These are phyloP conservation scores for Automeris io DNA, from an alignment of 2,888 invertebrate species.

Conservation along the genomic window DNA sequence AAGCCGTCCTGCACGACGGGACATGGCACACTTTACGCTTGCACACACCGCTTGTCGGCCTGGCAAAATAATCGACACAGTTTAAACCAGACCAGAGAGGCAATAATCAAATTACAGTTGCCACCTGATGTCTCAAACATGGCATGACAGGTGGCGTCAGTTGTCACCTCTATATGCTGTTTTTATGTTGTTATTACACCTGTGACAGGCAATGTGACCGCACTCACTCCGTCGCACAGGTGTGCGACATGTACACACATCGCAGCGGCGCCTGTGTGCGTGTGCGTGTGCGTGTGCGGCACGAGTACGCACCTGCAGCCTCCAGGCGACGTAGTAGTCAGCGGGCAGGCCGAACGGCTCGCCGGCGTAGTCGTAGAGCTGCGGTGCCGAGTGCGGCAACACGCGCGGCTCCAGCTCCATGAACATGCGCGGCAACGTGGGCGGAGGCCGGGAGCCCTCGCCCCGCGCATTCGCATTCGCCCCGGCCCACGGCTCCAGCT, in stretches of 20 bases:
- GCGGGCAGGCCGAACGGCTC: conserved; percentile 51
- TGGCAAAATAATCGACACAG: not conserved
- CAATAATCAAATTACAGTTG: too few relatives aligned
- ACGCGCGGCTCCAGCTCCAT: conserved; percentile 61
- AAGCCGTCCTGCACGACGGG: conserved; percentile 34
- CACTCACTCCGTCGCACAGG: too few relatives aligned
- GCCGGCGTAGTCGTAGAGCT: conserved; percentile 46
- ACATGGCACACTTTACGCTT: not conserved
- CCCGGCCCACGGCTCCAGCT: conserved; percentile 8
- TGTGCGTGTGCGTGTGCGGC: too few relatives aligned
- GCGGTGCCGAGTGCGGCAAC: conserved; percentile 31
- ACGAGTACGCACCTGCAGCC: conserved; percentile 35
- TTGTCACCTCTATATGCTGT: too few relatives aligned
- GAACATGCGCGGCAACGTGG: conserved; percentile 58
- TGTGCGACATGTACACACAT: not conserved
- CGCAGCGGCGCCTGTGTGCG: too few relatives aligned
- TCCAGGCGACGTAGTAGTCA: conserved; percentile 55
- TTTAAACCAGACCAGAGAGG: too few relatives aligned
- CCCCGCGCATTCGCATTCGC: conserved; percentile 17
- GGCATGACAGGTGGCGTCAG: too few relatives aligned
- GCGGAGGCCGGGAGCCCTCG: conserved; percentile 25
- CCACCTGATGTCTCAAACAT: too few relatives aligned
- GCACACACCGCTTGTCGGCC: not conserved
- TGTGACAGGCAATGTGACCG: too few relatives aligned
- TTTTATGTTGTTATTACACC: too few relatives aligned